Evolutionary conservation across 1,140 invertebrate species (phyloP), one percentile per base, ranked within the genome.

Genomic region (Calliopsis andreniformis): DNA sequence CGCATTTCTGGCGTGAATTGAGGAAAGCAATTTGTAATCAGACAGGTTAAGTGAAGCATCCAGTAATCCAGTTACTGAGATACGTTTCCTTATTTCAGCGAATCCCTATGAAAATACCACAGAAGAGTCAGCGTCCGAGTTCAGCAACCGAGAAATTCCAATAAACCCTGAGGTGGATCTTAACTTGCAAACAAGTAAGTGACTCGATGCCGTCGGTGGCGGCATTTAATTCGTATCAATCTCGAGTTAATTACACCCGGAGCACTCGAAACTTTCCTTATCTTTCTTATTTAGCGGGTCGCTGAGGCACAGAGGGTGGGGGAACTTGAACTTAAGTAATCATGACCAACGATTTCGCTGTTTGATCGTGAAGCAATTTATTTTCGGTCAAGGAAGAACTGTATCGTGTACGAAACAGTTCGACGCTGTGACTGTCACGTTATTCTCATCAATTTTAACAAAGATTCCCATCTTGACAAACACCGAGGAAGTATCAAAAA

Each of bases 131-230:
- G 89, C 92, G 45, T 91, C 93, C 61, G 90, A 93, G 83, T 88
- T 91, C 56, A 91, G 88, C 80, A 91, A 92, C 72, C 92, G 93
- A 43, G 93, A 94, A 82, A 88, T 92, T 69, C 88, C 93, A 62
- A 91, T 94, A 79, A 93, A 93, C 85, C 92, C 93, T 49, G 92
- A 92, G 78, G 90, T 91, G 75, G 93, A 94, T 89, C 92, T 92
- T 67, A 92, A 92, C 84, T 92, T 93, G 85, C 93, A 94, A 92
- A 94, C 94, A 86, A 94, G 94, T 94, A 92, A 76, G 90, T 91
- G 89, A 88, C 80, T 85, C 81, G 84, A 67, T n/a, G n/a, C n/a
- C n/a, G n/a, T n/a, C 64, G 61, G 53, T 43, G 64, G 49, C 28
- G 47, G 61, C 61, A 77, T 82, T 82, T 82, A 82, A 82, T 82